phyloP scores from a whole-genome alignment of 92 coral and sea anemone genomes.

The Scolanthus callimorphus region DNA sequence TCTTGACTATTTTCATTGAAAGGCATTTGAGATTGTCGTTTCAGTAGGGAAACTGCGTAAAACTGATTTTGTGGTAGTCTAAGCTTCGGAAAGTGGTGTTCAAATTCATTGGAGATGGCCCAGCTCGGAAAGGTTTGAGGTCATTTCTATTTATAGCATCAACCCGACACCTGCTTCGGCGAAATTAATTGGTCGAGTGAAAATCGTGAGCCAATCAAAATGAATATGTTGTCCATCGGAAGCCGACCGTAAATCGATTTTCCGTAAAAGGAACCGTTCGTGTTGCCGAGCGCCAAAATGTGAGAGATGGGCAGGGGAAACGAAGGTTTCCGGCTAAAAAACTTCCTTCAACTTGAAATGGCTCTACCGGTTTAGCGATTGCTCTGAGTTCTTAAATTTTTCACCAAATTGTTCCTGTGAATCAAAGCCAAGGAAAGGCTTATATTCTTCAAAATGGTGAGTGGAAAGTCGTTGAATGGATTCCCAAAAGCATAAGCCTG shows the following conservation, averaged over 20 bases:
- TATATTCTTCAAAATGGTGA: background rate
- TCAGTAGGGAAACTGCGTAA: background rate
- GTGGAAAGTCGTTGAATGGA: background rate
- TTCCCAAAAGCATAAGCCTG: no score
- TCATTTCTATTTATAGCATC: constrained; percentile 26
- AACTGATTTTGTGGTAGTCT: background rate
- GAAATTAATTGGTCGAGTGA: background rate
- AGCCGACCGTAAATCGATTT: constrained; percentile 32
- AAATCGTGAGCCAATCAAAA: background rate
- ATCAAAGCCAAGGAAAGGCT: no score
- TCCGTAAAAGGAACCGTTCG: constrained; percentile 1
- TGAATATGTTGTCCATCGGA: background rate
- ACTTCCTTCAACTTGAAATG: background rate
- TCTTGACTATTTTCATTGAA: no score
- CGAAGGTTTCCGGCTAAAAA: constrained; percentile 4
- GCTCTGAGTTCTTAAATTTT: no score
- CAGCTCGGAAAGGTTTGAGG: background rate
- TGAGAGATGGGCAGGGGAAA: constrained; percentile 9
- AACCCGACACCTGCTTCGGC: constrained; percentile 10
- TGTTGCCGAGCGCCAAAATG: constrained; percentile 9
- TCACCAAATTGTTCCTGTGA: no score
- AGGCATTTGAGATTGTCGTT: no score
- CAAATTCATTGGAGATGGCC: background rate
- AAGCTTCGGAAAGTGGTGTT: background rate
- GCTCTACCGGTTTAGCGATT: no score